Evolutionary conservation across 2,888 invertebrate species (phyloP).

Genomic region (Lycocerus yunnanus): DNA sequence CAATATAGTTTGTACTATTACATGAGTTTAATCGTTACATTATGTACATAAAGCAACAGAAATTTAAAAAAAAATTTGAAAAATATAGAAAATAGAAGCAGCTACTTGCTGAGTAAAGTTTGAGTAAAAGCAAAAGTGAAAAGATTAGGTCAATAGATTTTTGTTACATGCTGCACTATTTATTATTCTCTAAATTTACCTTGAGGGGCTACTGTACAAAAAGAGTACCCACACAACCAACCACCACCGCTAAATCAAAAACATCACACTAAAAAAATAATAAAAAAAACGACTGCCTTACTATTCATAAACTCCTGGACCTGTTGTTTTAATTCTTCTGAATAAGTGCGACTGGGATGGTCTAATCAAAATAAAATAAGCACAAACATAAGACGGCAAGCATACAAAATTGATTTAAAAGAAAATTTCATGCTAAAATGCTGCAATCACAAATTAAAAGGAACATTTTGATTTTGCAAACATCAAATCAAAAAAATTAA

Average conservation of each 20-base stretch:
- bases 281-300: conserved; percentile 41
- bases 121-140: neutral
- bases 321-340: conserved; percentile 51
- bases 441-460: neutral
- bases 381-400: conserved; percentile 16
- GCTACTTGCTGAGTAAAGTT: neutral
- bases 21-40: neutral
- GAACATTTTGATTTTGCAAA: no score
- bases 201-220: neutral
- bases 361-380: conserved; percentile 37
- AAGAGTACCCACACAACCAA: neutral
- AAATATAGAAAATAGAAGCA: neutral
- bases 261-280: conserved; percentile 12
- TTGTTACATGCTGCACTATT: neutral
- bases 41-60: neutral
- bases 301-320: conserved; percentile 52
- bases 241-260: conserved; percentile 11
- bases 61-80: neutral
- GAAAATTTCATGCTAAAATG: neutral
- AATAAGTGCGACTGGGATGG: conserved; percentile 51
- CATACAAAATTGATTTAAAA: neutral
- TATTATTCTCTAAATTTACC: neutral
- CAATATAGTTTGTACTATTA: neutral
- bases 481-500: neutral
- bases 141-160: neutral